phyloP scores from a whole-genome alignment of 2,113 vertebrate species.

The Eubucco bourcierii region DNA sequence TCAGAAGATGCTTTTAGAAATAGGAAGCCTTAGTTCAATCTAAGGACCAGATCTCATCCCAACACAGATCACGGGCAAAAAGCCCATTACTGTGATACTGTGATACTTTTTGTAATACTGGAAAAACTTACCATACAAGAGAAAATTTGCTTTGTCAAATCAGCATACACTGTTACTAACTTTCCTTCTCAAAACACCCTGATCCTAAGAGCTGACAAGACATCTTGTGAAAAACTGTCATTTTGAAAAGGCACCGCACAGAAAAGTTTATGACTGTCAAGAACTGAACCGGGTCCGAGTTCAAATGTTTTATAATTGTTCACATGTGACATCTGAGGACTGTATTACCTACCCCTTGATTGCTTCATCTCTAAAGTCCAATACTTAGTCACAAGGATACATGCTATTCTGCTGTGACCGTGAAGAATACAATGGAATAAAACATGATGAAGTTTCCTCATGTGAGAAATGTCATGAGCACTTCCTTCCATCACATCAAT shows the following conservation, averaged over 20 bases:
- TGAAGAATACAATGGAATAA: not conserved
- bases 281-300: not conserved
- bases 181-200: not conserved
- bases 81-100: too few species aligned
- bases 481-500: not conserved
- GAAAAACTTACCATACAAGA: not conserved
- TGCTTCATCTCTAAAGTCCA: not conserved
- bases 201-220: not conserved
- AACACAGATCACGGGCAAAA: not conserved
- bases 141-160: not conserved
- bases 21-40: not conserved
- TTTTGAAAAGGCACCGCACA: not conserved
- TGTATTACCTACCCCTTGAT: not conserved
- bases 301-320: not conserved
- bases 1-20: not conserved
- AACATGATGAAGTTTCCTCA: not conserved
- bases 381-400: not conserved
- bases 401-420: not conserved
- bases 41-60: rapidly evolving
- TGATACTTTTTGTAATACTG: not conserved
- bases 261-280: not conserved
- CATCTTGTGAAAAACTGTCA: not conserved
- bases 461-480: not conserved
- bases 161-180: not conserved
- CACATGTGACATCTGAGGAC: not conserved